phyloP scores from a whole-genome alignment of 2,888 invertebrate species.

The Drosophila siamana region DNA sequence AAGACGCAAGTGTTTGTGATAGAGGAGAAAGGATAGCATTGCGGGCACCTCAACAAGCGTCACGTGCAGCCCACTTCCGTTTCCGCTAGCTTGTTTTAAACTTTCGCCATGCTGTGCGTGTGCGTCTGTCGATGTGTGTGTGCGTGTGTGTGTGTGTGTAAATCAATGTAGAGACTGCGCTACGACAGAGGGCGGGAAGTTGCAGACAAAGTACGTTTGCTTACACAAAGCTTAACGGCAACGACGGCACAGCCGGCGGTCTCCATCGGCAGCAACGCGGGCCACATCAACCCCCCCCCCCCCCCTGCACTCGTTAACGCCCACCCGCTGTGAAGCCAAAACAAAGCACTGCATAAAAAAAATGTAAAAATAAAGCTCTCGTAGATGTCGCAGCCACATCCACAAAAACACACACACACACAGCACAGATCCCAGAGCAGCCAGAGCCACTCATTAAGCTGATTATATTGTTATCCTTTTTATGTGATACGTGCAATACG shows the following conservation, averaged over 20 bases:
- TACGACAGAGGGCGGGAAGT: neutral
- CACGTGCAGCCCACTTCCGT: conserved; percentile 79
- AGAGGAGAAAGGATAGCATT: conserved; percentile 61
- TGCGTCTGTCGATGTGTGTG: conserved; percentile 31
- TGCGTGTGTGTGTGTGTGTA: conserved; percentile 40
- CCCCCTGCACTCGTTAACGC: conserved; percentile 1
- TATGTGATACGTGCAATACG: conserved; percentile 82
- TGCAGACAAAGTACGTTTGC: conserved; percentile 75
- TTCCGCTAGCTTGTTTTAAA: conserved; percentile 79
- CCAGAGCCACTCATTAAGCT: conserved; percentile 83
- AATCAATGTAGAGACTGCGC: conserved; percentile 64
- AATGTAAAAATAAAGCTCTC: conserved; percentile 71
- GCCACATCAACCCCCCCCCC: too few species aligned
- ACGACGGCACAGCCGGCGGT: conserved; percentile 67
- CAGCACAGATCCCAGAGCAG: conserved; percentile 39
- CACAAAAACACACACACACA: conserved; percentile 32
- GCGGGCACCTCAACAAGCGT: conserved; percentile 67
- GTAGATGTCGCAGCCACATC: conserved; percentile 63
- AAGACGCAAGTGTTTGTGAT: conserved; percentile 68
- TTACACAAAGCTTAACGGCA: conserved; percentile 79
- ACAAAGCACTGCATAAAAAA: conserved; percentile 73
- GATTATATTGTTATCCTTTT: conserved; percentile 84
- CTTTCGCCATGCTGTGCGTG: conserved; percentile 46
- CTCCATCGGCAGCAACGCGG: conserved; percentile 10
- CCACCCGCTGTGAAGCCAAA: conserved; percentile 44